phyloP scores from a whole-genome alignment of 1,140 invertebrate species.

The Schlechtendalia chinensis region DNA sequence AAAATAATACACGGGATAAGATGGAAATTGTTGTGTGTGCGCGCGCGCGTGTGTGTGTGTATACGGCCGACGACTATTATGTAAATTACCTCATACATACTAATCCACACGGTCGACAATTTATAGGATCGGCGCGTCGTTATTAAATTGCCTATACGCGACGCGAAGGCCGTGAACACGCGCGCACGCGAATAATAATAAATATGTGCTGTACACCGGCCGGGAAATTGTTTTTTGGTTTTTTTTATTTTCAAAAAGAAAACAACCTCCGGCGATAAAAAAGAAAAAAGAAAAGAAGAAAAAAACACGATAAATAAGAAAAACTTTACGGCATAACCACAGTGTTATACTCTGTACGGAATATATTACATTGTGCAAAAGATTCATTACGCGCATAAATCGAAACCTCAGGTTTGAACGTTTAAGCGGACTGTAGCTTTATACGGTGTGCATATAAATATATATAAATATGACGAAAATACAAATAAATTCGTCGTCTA shows the following conservation, averaged over 20 bases:
- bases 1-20: conserved; percentile 22
- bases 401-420: too few species aligned
- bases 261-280: conserved; percentile 11
- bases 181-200: neutral
- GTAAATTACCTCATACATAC: conserved; percentile 49
- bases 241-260: neutral
- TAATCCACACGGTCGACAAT: conserved; percentile 43
- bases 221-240: conserved; percentile 23
- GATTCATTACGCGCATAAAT: too few species aligned
- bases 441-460: too few species aligned
- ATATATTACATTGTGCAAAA: neutral
- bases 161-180: neutral
- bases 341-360: neutral
- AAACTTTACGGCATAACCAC: neutral
- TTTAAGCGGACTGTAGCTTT: too few species aligned
- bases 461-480: too few species aligned
- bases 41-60: neutral
- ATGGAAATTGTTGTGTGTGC: conserved; percentile 29
- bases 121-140: conserved; percentile 9
- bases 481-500: too few species aligned
- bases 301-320: conserved; percentile 30
- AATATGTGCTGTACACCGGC: conserved; percentile 4
- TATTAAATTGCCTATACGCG: conserved; percentile 22
- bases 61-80: conserved; percentile 38
- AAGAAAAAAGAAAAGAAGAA: neutral